Base-by-base conservation (phyloP, 64 coral and sea anemone species). In the Acropora tenuis region DNA sequence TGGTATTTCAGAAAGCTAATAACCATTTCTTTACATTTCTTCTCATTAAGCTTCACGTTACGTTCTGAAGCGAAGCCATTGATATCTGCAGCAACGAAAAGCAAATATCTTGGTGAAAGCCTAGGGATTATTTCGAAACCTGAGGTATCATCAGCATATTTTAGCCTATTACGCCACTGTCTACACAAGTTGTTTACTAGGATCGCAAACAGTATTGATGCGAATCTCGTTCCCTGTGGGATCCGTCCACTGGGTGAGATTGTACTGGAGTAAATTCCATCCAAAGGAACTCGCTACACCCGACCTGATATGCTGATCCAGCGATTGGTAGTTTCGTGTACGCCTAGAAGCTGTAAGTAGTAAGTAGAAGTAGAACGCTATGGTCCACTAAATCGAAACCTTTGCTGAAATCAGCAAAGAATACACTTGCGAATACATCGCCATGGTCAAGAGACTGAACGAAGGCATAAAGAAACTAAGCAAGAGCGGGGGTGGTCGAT, bases 401-500 rank as follows among this genome's bases (percentile, higher is more conserved):
- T 55, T 55, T 55, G 52, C 52, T 55, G 52, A 90, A 90, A 80
- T 90, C 88, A 48, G 88, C 60, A 65, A 82, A 90, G 88, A 90
- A 90, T 57, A 90, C 78, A 79, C 78, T 41, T 20, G 60, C 78
- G 67, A 69, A 90, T 46, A 58, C 61, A 90, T 80, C 60, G 67
- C 88, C 88, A 69, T 74, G 47, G 78, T 90, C 88, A 79, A 80
- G 60, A 66, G 78, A 81, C 88, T 82, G 59, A n/a, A 80, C 43
- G 67, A 82, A 55, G 60, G 88, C 77, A 79, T 90, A 52, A 15
- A 90, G 88, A 52, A 90, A 78, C 43, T 90, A 90, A 82, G 81
- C 88, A 81, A 90, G 78, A 67, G 77, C 77, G 18, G 77, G 87
- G 74, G 50, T 90, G 76, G 88, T 79, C 47, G 88, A 90, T 43